These are phyloP conservation scores for Drosophila yakuba DNA, from an alignment of 1,140 invertebrate genomes.

Conservation along the genomic window DNA sequence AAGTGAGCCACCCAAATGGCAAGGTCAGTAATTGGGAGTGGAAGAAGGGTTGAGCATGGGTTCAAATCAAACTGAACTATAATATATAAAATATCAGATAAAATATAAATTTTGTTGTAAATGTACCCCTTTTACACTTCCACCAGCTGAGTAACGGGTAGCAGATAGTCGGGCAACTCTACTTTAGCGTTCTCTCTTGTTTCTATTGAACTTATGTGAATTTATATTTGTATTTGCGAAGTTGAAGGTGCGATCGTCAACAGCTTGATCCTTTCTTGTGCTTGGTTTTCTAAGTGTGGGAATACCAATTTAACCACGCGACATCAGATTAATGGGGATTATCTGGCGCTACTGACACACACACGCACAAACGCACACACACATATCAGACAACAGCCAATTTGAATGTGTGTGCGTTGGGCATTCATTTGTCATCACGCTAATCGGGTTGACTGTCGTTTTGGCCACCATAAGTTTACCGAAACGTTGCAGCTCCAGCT, in stretches of 20 bases:
- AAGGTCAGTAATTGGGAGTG: not conserved
- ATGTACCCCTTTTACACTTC: too few species aligned
- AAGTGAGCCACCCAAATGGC: not conserved
- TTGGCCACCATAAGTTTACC: conserved; percentile 21
- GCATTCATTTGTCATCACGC: conserved; percentile 27
- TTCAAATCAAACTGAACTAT: too few species aligned
- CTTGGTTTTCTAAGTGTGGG: too few species aligned
- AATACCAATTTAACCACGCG: not conserved
- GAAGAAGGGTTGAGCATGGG: not conserved
- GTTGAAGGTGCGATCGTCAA: too few species aligned
- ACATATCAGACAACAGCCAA: not conserved
- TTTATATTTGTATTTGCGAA: too few species aligned
- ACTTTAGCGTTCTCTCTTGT: too few species aligned
- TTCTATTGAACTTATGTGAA: too few species aligned
- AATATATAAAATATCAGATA: too few species aligned
- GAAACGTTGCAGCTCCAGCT: not conserved
- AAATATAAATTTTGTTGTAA: too few species aligned
- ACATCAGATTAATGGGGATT: conserved; percentile 20
- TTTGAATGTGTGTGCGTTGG: not conserved
- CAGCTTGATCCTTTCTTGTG: not conserved
- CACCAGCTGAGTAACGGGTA: too few species aligned
- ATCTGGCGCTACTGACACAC: not conserved
- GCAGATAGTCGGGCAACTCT: too few species aligned
- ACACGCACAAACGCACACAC: too few species aligned
- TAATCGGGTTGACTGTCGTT: conserved; percentile 6